phyloP scores from a whole-genome alignment of 2,113 vertebrate species.

The Amblyornis subalaris region DNA sequence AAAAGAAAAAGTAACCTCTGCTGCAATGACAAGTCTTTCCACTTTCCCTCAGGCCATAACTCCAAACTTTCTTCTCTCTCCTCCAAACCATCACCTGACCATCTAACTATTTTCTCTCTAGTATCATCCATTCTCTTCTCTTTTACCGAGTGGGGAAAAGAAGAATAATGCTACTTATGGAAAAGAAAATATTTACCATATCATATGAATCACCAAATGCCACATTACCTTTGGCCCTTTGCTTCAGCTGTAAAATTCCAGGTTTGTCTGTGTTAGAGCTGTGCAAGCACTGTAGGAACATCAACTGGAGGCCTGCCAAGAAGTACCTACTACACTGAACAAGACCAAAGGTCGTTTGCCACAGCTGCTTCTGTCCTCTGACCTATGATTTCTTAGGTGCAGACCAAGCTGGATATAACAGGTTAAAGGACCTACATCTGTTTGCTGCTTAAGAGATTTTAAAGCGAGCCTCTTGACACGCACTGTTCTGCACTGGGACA shows the following conservation, averaged over 20 bases:
- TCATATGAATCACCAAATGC: background rate
- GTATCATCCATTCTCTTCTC: background rate
- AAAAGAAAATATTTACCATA: background rate
- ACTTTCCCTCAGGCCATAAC: background rate
- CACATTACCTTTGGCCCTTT: background rate
- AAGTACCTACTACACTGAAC: background rate
- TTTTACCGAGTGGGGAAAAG: background rate
- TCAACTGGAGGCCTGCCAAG: background rate
- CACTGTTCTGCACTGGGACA: background rate
- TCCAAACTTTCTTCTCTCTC: background rate
- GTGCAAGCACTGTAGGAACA: background rate
- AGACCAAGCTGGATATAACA: background rate
- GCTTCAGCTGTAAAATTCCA: background rate
- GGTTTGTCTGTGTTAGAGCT: background rate
- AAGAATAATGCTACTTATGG: background rate
- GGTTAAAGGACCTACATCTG: background rate
- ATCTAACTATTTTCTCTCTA: background rate
- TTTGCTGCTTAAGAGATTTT: background rate
- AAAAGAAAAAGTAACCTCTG: background rate
- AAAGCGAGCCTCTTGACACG: rapidly evolving
- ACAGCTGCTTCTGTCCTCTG: background rate
- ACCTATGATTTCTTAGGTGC: background rate
- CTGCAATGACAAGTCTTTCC: background rate
- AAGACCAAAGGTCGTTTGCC: background rate
- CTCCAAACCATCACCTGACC: background rate